phyloP scores from a whole-genome alignment of 2,888 invertebrate genomes.

The Napeogenes inachia region DNA sequence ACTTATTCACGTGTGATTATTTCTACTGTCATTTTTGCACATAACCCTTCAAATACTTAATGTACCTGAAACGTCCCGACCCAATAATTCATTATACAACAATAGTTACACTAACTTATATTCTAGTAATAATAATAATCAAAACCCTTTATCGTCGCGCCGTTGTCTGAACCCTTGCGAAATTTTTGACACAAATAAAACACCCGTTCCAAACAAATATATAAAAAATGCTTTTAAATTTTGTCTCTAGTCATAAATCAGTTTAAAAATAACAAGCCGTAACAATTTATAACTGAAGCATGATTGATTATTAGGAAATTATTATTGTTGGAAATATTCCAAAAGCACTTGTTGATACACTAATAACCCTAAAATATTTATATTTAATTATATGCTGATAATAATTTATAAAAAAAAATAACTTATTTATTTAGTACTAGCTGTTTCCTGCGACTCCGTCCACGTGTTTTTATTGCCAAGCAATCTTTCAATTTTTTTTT shows the following conservation, averaged over 20 bases:
- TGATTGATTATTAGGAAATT: conserved; percentile 51
- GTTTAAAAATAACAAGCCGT: conserved; percentile 63
- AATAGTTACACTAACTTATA: conserved; percentile 68
- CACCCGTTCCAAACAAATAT: conserved; percentile 74
- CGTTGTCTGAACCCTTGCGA: conserved; percentile 69
- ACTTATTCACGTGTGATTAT: conserved; percentile 70
- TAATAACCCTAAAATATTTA: too few species aligned
- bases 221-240: conserved; percentile 68
- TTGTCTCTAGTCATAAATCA: conserved; percentile 73
- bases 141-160: conserved; percentile 61
- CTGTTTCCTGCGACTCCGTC: too few species aligned
- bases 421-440: too few species aligned
- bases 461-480: too few species aligned
- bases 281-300: conserved; percentile 64
- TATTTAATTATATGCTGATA: too few species aligned
- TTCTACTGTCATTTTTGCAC: conserved; percentile 63
- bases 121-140: conserved; percentile 71
- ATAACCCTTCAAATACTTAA: conserved; percentile 73
- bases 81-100: conserved; percentile 77
- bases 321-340: conserved; percentile 26
- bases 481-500: too few species aligned
- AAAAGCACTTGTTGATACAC: too few species aligned
- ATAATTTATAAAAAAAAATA: too few species aligned
- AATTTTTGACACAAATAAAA: conserved; percentile 74
- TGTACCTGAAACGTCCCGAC: conserved; percentile 76